A percentile compares a stretch with the other conserved stretches of the same genome.
Conservation (phyloP, 2,113 vertebrate species). For the Elephantulus edwardii region DNA sequence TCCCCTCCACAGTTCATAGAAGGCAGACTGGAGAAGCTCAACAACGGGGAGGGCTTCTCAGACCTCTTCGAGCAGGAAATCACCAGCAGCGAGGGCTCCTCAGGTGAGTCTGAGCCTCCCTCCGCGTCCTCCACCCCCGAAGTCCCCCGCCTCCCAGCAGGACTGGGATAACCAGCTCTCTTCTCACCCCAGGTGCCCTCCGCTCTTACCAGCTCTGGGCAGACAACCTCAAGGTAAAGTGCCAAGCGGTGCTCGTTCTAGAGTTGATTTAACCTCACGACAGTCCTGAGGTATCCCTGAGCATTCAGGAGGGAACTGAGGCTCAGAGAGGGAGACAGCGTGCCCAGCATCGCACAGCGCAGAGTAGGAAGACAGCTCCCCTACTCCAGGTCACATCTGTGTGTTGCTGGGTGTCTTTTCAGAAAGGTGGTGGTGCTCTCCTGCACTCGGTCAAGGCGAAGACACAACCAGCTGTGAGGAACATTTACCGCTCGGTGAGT, state of each 20-base stretch:
- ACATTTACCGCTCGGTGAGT: constrained; percentile 88
- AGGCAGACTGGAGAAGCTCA: constrained; percentile 88
- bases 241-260: background rate
- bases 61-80: constrained; percentile 93
- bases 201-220: constrained; percentile 90
- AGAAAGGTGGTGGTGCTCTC: constrained; percentile 92
- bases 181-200: constrained; percentile 79
- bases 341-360: background rate
- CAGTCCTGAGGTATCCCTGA: no score
- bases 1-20: constrained; percentile 94
- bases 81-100: constrained; percentile 78
- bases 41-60: constrained; percentile 85
- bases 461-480: constrained; percentile 84
- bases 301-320: background rate
- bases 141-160: background rate
- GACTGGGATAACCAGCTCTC: background rate
- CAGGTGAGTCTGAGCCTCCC: constrained; percentile 79
- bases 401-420: constrained; percentile 25
- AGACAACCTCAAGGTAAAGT: constrained; percentile 89
- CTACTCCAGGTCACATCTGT: background rate
- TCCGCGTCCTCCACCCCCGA: fast-evolving
- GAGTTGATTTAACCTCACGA: background rate
- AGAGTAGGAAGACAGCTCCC: background rate
- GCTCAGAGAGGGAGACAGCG: background rate
- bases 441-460: constrained; percentile 90